A percentile compares a stretch with the other conserved stretches of the same genome.
These are phyloP conservation scores for Lacanobia oleracea DNA, from an alignment of 2,888 invertebrate genomes.

Conservation along the genomic window DNA sequence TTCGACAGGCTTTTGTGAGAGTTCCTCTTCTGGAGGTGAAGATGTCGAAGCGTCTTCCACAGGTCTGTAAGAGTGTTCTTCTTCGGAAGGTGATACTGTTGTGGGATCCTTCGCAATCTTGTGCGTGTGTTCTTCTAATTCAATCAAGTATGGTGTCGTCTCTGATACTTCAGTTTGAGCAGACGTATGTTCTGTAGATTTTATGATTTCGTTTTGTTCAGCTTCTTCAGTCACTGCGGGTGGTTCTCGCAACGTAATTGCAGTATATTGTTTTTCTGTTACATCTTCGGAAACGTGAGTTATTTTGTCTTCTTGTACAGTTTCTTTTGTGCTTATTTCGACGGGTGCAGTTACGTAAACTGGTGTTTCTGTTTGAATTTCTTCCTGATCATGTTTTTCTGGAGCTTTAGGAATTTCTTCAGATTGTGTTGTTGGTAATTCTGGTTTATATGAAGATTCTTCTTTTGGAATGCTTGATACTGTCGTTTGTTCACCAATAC, in stretches of 20 bases:
- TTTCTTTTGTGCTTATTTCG: conserved; percentile 34
- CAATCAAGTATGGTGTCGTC: conserved; percentile 78
- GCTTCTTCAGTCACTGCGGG: conserved; percentile 24
- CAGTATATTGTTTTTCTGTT: conserved; percentile 49
- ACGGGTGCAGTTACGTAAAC: conserved; percentile 26
- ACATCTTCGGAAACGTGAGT: conserved; percentile 32
- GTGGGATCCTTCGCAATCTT: conserved; percentile 68
- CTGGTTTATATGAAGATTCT: conserved; percentile 39
- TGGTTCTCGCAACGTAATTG: conserved; percentile 32
- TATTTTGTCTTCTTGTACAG: conserved; percentile 28
- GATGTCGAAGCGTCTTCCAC: conserved; percentile 44
- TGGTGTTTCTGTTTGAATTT: conserved; percentile 40
- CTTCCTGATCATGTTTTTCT: conserved; percentile 28
- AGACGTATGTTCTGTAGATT: conserved; percentile 54
- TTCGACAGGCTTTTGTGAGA: conserved; percentile 16
- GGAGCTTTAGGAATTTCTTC: conserved; percentile 47
- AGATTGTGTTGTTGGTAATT: conserved; percentile 41
- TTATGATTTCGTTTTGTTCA: conserved; percentile 25
- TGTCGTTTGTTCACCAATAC: conserved; percentile 29
- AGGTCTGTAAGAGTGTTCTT: conserved; percentile 27
- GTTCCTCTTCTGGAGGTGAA: conserved; percentile 31
- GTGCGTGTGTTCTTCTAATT: conserved; percentile 82
- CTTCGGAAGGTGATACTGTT: conserved; percentile 49
- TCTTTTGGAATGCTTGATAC: conserved; percentile 31
- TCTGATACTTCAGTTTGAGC: conserved; percentile 63